A percentile compares a stretch with the other conserved stretches of the same genome.
Conservation (phyloP, 2,888 invertebrate species). For the Chymomyza caudatula region DNA sequence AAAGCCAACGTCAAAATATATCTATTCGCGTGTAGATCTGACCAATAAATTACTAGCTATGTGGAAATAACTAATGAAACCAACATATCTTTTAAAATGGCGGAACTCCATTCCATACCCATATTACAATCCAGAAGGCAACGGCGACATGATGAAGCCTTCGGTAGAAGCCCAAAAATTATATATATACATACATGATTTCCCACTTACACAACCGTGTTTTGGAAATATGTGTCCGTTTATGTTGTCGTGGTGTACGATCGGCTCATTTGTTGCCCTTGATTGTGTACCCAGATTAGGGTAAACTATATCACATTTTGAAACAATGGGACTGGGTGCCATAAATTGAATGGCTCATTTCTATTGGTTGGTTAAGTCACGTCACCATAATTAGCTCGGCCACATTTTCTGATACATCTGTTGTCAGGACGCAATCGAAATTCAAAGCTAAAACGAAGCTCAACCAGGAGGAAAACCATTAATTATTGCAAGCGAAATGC, state of each 20-base stretch:
- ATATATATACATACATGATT: slow-evolving; percentile 62
- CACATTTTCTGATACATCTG: slow-evolving; percentile 23
- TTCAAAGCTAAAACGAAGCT: not conserved
- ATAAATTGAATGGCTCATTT: slow-evolving; percentile 49
- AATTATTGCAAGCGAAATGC: not conserved
- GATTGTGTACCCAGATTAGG: slow-evolving; percentile 58
- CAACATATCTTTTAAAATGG: slow-evolving; percentile 60
- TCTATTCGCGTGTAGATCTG: slow-evolving; percentile 39
- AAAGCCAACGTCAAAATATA: slow-evolving; percentile 40
- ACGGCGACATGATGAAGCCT: not conserved
- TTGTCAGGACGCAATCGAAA: too few relatives aligned
- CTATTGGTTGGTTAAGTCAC: slow-evolving; percentile 17
- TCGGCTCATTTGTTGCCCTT: slow-evolving; percentile 22
- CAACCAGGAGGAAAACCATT: not conserved
- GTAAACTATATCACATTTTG: slow-evolving; percentile 61
- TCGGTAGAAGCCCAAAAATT: slow-evolving; percentile 12
- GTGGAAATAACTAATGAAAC: slow-evolving; percentile 25
- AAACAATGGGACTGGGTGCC: slow-evolving; percentile 58
- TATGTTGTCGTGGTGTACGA: not conserved
- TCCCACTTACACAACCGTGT: slow-evolving; percentile 54
- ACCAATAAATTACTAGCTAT: slow-evolving; percentile 68
- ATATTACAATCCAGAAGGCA: too few relatives aligned
- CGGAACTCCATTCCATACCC: not conserved
- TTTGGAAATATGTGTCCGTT: not conserved
- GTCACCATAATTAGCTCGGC: slow-evolving; percentile 33